Base-by-base conservation (phyloP, 2,888 invertebrate genomes). In the Cetonia aurata region DNA sequence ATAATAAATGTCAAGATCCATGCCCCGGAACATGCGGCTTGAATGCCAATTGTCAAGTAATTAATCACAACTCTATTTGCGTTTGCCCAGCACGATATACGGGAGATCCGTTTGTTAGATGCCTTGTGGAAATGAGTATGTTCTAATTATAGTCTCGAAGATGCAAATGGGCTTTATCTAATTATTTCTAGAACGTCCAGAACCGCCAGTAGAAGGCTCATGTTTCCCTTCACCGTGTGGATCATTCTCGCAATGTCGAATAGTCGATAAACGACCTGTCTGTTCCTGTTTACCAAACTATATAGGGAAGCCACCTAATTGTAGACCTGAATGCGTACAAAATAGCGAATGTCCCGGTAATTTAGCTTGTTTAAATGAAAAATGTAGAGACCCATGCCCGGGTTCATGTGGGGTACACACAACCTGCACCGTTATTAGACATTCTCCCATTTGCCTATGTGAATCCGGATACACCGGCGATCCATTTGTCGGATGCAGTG, bases 141-240 rank as follows among this genome's bases (percentile, higher is more conserved):
- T 37, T 37, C 37, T 37, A 37, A 6, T 37, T 8, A 4, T 37
- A 37, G 37, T 8, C 10, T 37, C 4, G 37, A 8, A 9, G 37
- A 6, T 37, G 6, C 37, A 37, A 37, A 37, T 37, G 9, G 10
- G 10, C 10, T 57, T 19, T 12, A 57, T 12, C 12, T 8, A 44
- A n/a, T 59, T 44, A 25, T 17, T 87, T 88, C 81, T 87, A 89
- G 89, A 84, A 79, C 85, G 85, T 71, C 85, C 86, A 8, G 12
- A 31, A 65, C 19, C 68, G 12, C 62, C 62, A 6, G n/a, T 42
- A 33, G 57, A 86, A 76, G 91, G 94, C 84, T 93, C 94, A 60
- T 96, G 96, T 81, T 84, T 90, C 73, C 94, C 95, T 52, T 91
- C 94, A 71, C 94, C 95, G 3, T 96, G 95, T 82, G 95, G 95